phyloP scores from a whole-genome alignment of 2,797 vertebrate genomes.

The Rhabdomys pumilio region DNA sequence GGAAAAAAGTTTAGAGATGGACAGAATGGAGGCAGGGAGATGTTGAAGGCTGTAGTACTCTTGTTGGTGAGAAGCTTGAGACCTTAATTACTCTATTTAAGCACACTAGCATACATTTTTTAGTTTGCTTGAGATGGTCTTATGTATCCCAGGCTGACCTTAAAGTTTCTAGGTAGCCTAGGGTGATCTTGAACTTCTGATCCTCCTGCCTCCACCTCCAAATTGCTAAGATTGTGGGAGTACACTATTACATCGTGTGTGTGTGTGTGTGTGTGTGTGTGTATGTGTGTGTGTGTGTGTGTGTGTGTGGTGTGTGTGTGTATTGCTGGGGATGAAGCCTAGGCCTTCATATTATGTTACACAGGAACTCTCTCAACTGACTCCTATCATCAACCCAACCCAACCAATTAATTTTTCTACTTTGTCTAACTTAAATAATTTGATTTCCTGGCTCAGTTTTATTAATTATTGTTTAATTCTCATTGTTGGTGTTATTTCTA shows the following conservation, averaged over 20 bases:
- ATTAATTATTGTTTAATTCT: constrained; percentile 11
- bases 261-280: too few species aligned
- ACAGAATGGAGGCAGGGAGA: not conserved
- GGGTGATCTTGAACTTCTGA: not conserved
- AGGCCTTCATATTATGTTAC: not conserved
- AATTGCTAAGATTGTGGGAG: not conserved
- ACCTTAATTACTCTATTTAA: not conserved
- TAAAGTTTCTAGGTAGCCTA: not conserved
- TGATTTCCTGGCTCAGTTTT: not conserved
- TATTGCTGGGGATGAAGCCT: not conserved
- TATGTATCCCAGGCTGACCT: not conserved
- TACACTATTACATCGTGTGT: not conserved
- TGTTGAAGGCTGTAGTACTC: not conserved
- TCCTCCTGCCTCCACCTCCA: not conserved
- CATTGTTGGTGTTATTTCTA: not conserved
- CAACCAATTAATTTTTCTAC: not conserved
- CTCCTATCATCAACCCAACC: not conserved
- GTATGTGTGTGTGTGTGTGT: too few species aligned
- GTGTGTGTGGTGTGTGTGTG: too few species aligned
- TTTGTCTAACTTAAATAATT: not conserved
- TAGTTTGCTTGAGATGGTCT: not conserved
- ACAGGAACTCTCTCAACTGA: not conserved
- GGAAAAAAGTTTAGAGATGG: not conserved
- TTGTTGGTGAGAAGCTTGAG: not conserved
- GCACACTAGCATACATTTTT: not conserved